These are phyloP conservation scores for Scolopax bukidnonensis DNA, from an alignment of 2,797 vertebrate genomes.

Conservation along the genomic window DNA sequence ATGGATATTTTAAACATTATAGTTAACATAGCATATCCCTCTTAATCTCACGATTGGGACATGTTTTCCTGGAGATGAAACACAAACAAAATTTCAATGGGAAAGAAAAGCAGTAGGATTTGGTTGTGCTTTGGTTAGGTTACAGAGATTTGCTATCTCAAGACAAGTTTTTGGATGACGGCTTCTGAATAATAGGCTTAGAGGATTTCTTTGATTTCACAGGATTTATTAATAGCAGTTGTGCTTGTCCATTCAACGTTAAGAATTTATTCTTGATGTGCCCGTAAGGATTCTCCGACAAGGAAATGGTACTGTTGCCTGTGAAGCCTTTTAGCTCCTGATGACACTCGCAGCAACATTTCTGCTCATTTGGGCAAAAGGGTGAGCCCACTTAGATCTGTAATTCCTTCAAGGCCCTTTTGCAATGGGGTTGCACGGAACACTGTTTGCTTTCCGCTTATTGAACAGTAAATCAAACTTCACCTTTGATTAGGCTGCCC, in stretches of 20 bases:
- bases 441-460: neutral
- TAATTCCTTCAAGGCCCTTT: neutral
- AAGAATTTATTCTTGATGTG: neutral
- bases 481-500: neutral
- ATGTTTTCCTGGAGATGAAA: conserved; percentile 24
- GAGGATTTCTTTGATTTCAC: conserved; percentile 5
- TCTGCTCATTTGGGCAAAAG: neutral
- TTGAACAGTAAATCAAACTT: neutral
- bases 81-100: conserved; percentile 9
- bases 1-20: neutral
- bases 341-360: neutral
- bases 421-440: neutral
- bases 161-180: neutral
- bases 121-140: neutral
- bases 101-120: neutral
- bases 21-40: neutral
- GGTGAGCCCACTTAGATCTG: neutral
- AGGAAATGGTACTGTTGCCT: neutral
- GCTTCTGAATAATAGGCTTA: neutral
- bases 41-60: conserved; percentile 12
- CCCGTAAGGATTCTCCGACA: neutral
- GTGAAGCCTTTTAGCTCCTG: neutral
- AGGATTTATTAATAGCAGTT: neutral
- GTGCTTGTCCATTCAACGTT: neutral
- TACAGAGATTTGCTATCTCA: neutral